Conservation (phyloP, 92 coral and sea anemone genomes). For the Phymanthus crucifer region DNA sequence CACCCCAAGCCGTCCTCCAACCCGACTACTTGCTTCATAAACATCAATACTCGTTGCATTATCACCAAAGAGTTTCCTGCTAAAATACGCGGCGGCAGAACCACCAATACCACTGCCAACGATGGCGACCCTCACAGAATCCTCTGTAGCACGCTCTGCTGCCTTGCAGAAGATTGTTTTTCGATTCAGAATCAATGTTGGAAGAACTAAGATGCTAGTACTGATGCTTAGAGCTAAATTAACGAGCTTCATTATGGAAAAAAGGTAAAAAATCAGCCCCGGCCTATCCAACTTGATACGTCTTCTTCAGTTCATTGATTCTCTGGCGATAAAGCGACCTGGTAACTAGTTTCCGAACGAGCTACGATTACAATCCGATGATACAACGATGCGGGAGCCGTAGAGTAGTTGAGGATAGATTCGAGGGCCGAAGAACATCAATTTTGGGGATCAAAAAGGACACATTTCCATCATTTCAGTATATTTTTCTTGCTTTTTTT, state of each 20-base stretch:
- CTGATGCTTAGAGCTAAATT: constrained; percentile 52
- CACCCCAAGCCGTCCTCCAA: constrained; percentile 92
- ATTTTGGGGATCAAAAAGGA: too few relatives aligned
- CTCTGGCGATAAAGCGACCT: too few relatives aligned
- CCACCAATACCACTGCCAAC: constrained; percentile 94
- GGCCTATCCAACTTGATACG: neutral
- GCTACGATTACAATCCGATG: too few relatives aligned
- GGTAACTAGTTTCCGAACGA: too few relatives aligned
- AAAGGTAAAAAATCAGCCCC: neutral
- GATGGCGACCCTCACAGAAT: constrained; percentile 64
- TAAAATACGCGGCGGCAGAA: constrained; percentile 72
- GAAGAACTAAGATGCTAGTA: constrained; percentile 59
- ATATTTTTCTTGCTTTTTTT: too few relatives aligned
- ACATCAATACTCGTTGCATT: constrained; percentile 82
- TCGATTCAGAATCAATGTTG: constrained; percentile 53
- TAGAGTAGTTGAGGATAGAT: too few relatives aligned
- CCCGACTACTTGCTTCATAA: constrained; percentile 73
- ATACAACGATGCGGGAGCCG: too few relatives aligned
- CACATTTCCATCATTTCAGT: too few relatives aligned
- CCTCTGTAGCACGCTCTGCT: constrained; percentile 21
- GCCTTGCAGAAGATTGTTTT: constrained; percentile 41
- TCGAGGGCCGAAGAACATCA: too few relatives aligned
- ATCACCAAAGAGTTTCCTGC: constrained; percentile 79
- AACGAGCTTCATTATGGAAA: constrained; percentile 17
- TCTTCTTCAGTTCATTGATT: neutral